Percentiles rank a stretch among this genome's conserved stretches.
Conservation (phyloP, 2,888 invertebrate genomes). For the Carpatolechia fugitivella region DNA sequence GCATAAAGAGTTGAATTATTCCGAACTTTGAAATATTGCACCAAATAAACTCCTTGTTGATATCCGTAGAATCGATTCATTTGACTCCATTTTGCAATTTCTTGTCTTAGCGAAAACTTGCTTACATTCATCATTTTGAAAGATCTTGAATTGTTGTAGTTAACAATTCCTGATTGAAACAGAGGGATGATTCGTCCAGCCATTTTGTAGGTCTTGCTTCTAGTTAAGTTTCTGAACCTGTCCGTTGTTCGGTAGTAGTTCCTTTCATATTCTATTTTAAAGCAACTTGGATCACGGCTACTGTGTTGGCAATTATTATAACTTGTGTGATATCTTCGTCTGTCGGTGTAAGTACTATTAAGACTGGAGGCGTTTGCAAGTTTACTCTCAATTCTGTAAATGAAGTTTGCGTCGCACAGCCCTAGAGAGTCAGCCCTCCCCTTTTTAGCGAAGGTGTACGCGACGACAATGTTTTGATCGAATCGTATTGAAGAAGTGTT, state of each 20-base stretch:
- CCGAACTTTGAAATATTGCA: conserved; percentile 68
- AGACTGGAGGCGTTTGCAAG: background rate
- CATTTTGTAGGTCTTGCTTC: conserved; percentile 40
- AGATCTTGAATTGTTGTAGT: conserved; percentile 48
- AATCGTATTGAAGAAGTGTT: conserved; percentile 58
- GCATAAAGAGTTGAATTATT: conserved; percentile 62
- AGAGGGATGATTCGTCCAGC: conserved; percentile 40
- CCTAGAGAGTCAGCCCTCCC: conserved; percentile 22
- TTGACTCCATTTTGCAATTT: conserved; percentile 31
- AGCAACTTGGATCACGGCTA: conserved; percentile 22
- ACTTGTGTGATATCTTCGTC: conserved; percentile 1
- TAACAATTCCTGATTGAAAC: conserved; percentile 44
- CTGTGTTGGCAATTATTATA: conserved; percentile 21
- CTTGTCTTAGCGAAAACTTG: conserved; percentile 37
- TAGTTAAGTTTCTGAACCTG: conserved; percentile 51
- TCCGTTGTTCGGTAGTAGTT: conserved; percentile 53
- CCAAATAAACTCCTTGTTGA: conserved; percentile 37
- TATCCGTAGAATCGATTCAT: conserved; percentile 20
- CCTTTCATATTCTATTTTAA: conserved; percentile 42
- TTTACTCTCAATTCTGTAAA: conserved; percentile 38
- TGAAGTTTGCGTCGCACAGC: conserved; percentile 53
- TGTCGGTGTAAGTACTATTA: background rate
- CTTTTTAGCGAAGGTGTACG: conserved; percentile 35
- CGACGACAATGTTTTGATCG: conserved; percentile 59
- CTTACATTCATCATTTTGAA: conserved; percentile 56